These are phyloP conservation scores for Podocnemis expansa DNA, from an alignment of 2,113 vertebrate species.

Conservation along the genomic window DNA sequence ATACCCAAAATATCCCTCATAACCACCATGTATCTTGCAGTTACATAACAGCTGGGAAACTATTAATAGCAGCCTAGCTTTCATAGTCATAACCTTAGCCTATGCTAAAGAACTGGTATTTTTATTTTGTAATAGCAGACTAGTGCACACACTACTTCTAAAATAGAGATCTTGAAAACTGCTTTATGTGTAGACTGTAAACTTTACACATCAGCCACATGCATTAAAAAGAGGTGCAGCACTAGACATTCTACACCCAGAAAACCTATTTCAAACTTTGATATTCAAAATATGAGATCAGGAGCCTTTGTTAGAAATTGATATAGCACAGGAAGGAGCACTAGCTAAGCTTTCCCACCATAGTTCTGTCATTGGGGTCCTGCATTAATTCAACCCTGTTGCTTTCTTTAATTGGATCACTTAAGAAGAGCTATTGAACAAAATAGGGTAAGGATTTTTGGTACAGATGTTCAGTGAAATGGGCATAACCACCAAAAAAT, in stretches of 20 bases:
- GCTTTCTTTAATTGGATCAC: neutral
- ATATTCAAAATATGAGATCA: neutral
- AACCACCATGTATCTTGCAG: neutral
- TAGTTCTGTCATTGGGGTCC: neutral
- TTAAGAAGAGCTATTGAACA: neutral
- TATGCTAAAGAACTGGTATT: neutral
- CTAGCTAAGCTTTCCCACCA: neutral
- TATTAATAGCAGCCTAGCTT: neutral
- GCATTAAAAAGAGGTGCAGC: neutral
- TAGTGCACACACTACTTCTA: neutral
- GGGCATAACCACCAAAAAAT: neutral
- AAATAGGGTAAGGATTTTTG: neutral
- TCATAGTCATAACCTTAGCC: neutral
- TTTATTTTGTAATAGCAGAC: neutral
- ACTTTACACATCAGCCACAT: neutral
- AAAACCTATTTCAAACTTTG: neutral
- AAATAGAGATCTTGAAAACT: neutral
- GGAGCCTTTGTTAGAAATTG: neutral
- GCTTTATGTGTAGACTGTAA: neutral
- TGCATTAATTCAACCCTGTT: neutral
- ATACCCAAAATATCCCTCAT: neutral
- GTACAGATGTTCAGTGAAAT: neutral
- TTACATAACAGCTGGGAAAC: neutral
- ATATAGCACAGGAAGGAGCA: neutral
- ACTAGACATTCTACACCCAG: neutral